A percentile compares a stretch with the other conserved stretches of the same genome.
Evolutionary conservation across 2,113 vertebrate species (phyloP).

Genomic region (Numenius arquata): DNA sequence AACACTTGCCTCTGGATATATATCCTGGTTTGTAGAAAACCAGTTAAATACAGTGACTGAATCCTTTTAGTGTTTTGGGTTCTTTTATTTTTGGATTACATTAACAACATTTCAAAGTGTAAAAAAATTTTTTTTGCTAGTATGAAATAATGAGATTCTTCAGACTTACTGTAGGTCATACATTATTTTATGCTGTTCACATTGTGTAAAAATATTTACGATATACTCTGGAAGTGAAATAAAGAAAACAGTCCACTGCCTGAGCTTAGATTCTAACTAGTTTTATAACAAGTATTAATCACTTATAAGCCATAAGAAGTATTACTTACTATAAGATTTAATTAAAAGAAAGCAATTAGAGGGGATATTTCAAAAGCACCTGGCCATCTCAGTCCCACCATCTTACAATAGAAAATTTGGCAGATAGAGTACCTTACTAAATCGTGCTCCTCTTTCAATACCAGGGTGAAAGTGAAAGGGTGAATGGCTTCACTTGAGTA

Average conservation of each 20-base stretch:
- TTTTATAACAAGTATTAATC: background rate
- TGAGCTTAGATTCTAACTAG: background rate
- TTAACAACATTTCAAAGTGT: background rate
- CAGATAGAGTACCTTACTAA: background rate
- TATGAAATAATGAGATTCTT: background rate
- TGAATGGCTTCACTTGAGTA: background rate
- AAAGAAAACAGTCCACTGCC: background rate
- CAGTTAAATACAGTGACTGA: slow-evolving; percentile 1
- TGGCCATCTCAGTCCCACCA: background rate
- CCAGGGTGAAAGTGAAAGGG: background rate
- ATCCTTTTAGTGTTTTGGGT: background rate
- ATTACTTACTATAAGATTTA: background rate
- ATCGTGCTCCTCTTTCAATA: background rate
- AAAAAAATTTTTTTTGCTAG: background rate
- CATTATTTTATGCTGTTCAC: background rate
- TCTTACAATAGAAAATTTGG: background rate
- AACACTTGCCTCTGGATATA: slow-evolving; percentile 24
- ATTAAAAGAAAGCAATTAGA: background rate
- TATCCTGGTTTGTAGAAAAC: slow-evolving; percentile 18
- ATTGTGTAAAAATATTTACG: background rate
- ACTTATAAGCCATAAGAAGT: background rate
- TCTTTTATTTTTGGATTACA: background rate
- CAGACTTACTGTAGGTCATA: background rate
- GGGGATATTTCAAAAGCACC: background rate
- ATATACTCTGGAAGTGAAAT: background rate